phyloP scores from a whole-genome alignment of 2,888 invertebrate genomes.

The Odontocerum albicorne region DNA sequence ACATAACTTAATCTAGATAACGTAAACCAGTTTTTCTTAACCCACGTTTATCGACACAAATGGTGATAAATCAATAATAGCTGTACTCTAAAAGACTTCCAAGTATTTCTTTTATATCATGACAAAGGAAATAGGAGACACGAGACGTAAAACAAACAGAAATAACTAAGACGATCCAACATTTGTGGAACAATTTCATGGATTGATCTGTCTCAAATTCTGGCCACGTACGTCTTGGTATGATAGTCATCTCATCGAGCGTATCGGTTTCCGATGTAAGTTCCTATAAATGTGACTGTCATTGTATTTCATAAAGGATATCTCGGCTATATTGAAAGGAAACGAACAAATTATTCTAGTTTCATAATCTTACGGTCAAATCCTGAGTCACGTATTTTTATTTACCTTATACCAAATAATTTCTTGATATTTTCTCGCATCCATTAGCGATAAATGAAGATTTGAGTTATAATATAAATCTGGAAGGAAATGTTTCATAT shows the following conservation, averaged over 20 bases:
- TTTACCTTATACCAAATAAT: background rate
- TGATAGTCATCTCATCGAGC: conserved; percentile 26
- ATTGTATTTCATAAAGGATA: conserved; percentile 18
- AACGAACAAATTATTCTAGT: conserved; percentile 3
- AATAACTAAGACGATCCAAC: conserved; percentile 6
- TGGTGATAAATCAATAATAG: background rate
- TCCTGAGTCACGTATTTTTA: conserved; percentile 24
- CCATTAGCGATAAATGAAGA: too few relatives aligned
- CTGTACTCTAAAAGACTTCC: background rate
- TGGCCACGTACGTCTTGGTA: conserved; percentile 23
- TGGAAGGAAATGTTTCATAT: too few relatives aligned
- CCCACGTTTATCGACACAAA: background rate
- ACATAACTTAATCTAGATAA: too few relatives aligned
- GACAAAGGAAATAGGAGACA: background rate
- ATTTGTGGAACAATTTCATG: conserved; percentile 1
- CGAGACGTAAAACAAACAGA: background rate
- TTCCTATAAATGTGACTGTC: conserved; percentile 21
- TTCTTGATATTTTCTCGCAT: too few relatives aligned
- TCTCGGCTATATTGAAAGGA: conserved; percentile 1
- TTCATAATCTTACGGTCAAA: conserved; percentile 24
- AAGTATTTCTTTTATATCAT: background rate
- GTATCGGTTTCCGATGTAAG: conserved; percentile 30
- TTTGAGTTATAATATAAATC: too few relatives aligned
- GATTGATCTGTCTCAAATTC: conserved; percentile 12
- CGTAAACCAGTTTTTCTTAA: background rate